Evolutionary conservation across 1,140 invertebrate genomes (phyloP).

Genomic region (Zophobas atratus): DNA sequence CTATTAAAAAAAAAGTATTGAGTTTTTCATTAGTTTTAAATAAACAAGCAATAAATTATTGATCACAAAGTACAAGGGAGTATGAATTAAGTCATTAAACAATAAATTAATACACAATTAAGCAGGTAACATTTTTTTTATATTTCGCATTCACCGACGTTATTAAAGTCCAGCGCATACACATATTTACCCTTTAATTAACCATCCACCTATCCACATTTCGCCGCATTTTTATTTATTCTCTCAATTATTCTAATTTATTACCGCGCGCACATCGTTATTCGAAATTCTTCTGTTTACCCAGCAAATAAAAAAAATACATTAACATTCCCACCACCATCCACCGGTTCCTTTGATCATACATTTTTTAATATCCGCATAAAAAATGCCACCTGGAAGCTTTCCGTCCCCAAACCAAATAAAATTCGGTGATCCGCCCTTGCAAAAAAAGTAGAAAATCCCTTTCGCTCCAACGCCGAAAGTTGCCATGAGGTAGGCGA

Average conservation of each 20-base stretch:
- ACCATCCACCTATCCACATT: neutral
- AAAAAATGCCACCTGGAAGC: slow-evolving; percentile 23
- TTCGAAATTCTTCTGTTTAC: slow-evolving; percentile 1
- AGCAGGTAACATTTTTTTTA: neutral
- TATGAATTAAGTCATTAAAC: neutral
- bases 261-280: neutral
- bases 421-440: neutral
- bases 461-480: neutral
- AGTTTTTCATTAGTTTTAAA: too few relatives aligned
- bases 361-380: slow-evolving; percentile 21
- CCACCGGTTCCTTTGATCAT: slow-evolving; percentile 31
- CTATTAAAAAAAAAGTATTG: too few relatives aligned
- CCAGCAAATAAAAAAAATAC: slow-evolving; percentile 3
- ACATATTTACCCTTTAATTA: neutral
- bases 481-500: neutral
- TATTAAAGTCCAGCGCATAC: neutral
- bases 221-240: slow-evolving; percentile 11
- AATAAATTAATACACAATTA: neutral
- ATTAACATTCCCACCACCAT: slow-evolving; percentile 9
- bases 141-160: neutral
- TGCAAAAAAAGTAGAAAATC: slow-evolving; percentile 4
- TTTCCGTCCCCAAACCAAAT: slow-evolving; percentile 12
- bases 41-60: too few relatives aligned
- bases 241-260: slow-evolving; percentile 32
- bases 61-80: too few relatives aligned